Conservation (phyloP, 2,797 vertebrate species). For the Alosa sapidissima region DNA sequence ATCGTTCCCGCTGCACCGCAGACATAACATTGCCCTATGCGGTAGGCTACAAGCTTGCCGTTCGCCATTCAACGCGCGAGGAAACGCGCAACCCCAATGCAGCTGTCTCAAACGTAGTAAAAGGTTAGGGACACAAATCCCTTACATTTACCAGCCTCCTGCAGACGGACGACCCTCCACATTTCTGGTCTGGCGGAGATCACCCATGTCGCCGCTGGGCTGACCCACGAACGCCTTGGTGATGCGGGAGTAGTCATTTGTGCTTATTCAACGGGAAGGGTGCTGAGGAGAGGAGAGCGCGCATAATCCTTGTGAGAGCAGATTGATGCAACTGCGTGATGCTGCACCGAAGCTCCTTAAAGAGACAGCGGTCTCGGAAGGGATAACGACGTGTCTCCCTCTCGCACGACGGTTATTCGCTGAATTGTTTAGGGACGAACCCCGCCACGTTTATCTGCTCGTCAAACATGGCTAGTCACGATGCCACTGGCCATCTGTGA, state of each 20-base stretch:
- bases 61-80: neutral
- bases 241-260: conserved; percentile 49
- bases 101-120: conserved; percentile 13
- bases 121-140: conserved; percentile 22
- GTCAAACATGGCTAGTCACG: neutral
- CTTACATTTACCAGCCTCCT: conserved; percentile 26
- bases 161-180: conserved; percentile 19
- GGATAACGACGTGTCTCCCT: neutral
- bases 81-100: neutral
- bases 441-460: neutral
- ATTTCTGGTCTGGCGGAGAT: conserved; percentile 32
- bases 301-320: conserved; percentile 57
- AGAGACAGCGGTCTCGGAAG: conserved; percentile 60
- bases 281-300: conserved; percentile 63
- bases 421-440: neutral
- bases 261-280: conserved; percentile 50
- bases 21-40: neutral
- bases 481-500: neutral
- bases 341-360: conserved; percentile 71
- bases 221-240: conserved; percentile 43
- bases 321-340: conserved; percentile 64
- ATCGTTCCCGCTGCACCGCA: neutral
- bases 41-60: neutral
- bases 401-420: neutral
- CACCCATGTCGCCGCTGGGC: conserved; percentile 48